Base-by-base conservation (phyloP, 1,140 invertebrate genomes). In the Sitophilus oryzae region DNA sequence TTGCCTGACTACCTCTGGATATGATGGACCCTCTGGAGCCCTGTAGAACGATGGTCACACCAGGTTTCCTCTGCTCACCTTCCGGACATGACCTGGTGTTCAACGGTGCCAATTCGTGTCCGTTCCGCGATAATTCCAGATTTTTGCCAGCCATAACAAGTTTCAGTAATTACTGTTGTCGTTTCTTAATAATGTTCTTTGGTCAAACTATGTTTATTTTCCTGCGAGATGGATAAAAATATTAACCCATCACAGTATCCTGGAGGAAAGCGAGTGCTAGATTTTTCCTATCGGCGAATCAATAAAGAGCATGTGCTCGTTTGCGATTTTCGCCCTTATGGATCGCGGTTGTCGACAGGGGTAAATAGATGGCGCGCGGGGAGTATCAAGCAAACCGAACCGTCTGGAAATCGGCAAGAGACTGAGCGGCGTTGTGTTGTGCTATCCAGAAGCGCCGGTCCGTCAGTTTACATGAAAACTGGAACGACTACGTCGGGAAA, bases 61-160 rank as follows among this genome's bases (percentile, higher is more conserved):
- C 81, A 51, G 77, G 77, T 43, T 80, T 79, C 23, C 79, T 75
- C 5, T 42, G 15, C 37, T 55, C 60, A 35, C 52, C 20, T 14
- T 47, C 47, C 18, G 69, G 67, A n/a, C n/a, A n/a, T 18, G 62
- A 66, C 43, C 60, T 64, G 16, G 82, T 81, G 67, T 87, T 88
- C 59, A 89, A 71, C 10, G 85, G 86, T 51, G 85, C 84, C 74
- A 89, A 72, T 72, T 89, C 86, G 71, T 88, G 86, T 18, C 85
- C 85, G 61, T 83, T 83, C 25, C 78, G 73, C 18, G 76, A 71
- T 22, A 76, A 73, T 56, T 80, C 78, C 30, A 77, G 73, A 58
- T 79, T 53, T 58, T 69, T 69, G 23, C 58, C 63, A 2, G 66
- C 44, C 64, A 68, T 69, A 8, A 36, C 15, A 14, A 9, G 19